Evolutionary conservation across 2,797 vertebrate species (phyloP).

Genomic region (Tympanoctomys barrerae): DNA sequence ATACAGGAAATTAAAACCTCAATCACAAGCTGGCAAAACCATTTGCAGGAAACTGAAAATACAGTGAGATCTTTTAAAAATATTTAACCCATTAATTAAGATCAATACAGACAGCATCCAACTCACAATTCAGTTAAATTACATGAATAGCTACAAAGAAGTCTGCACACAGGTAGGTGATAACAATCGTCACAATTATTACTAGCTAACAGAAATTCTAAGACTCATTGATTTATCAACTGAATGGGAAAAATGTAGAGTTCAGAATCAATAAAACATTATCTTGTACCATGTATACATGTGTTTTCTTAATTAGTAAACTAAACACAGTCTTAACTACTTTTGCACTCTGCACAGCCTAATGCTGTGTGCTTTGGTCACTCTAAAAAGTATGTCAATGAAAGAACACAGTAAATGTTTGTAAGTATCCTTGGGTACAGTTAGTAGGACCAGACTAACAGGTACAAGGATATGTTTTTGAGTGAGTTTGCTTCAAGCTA

Average conservation of each 20-base stretch:
- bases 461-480: neutral
- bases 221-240: neutral
- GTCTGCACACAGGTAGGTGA: neutral
- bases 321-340: neutral
- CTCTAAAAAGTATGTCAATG: conserved; percentile 5
- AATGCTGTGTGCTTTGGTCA: neutral
- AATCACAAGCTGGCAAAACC: too few species aligned
- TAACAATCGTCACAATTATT: neutral
- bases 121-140: conserved; percentile 18
- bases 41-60: too few species aligned
- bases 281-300: neutral
- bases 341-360: neutral
- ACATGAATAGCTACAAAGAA: conserved; percentile 17
- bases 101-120: conserved; percentile 35
- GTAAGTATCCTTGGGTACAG: neutral
- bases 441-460: neutral
- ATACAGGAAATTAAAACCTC: too few species aligned
- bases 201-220: neutral
- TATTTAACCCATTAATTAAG: neutral
- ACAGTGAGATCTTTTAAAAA: conserved; percentile 30
- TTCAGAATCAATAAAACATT: conserved; percentile 18
- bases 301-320: conserved; percentile 18
- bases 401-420: conserved; percentile 11
- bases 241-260: conserved; percentile 7
- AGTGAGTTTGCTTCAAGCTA: conserved; percentile 16